Evolutionary conservation across 2,113 vertebrate species (phyloP).

Genomic region (Macrotis lagotis): DNA sequence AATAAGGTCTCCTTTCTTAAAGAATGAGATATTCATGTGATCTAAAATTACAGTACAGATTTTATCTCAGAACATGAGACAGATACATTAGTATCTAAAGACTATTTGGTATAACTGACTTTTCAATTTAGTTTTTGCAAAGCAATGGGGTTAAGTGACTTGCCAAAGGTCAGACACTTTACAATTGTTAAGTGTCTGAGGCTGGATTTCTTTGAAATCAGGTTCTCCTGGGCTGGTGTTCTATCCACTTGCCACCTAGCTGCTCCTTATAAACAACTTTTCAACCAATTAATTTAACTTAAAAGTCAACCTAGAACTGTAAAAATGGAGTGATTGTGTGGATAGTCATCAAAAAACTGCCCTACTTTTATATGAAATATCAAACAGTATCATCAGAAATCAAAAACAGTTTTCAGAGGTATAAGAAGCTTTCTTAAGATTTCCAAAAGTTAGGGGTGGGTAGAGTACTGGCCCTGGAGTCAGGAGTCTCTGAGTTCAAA

Average conservation of each 20-base stretch:
- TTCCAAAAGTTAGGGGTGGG: background rate
- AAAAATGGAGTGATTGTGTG: background rate
- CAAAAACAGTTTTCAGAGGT: background rate
- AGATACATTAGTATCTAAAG: slow-evolving; percentile 7
- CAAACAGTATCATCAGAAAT: background rate
- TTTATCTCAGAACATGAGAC: background rate
- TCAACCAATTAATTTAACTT: background rate
- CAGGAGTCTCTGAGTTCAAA: too few relatives aligned
- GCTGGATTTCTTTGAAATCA: too few relatives aligned
- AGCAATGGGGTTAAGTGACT: too few relatives aligned
- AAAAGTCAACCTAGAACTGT: background rate
- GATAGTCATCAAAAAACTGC: background rate
- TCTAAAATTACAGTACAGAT: background rate
- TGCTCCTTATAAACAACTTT: too few relatives aligned
- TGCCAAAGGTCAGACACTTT: too few relatives aligned
- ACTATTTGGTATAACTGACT: background rate
- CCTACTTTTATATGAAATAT: background rate
- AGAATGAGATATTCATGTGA: background rate
- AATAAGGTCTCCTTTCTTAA: background rate
- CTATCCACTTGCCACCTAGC: too few relatives aligned
- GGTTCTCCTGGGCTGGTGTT: too few relatives aligned
- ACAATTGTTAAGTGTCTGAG: too few relatives aligned
- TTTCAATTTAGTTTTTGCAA: too few relatives aligned
- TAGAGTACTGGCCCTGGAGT: too few relatives aligned
- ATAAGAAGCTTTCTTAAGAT: background rate